Conservation (phyloP, 2,113 vertebrate genomes). For the Sclerurus mexicanus region DNA sequence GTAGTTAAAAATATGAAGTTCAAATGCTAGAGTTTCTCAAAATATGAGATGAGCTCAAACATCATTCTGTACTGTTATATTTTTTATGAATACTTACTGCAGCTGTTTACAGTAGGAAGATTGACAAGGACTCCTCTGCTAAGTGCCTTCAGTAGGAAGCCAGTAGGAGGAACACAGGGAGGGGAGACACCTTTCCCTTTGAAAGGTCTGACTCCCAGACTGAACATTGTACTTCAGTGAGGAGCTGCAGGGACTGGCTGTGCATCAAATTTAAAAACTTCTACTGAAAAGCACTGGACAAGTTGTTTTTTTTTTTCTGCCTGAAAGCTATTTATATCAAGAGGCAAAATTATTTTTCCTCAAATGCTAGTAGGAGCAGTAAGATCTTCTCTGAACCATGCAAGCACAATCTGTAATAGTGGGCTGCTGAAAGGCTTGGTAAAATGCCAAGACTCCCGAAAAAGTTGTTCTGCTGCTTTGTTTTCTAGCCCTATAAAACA, state of each 20-base stretch:
- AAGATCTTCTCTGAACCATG: background rate
- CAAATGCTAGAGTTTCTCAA: background rate
- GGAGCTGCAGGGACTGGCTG: background rate
- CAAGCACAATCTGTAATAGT: background rate
- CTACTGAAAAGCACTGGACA: background rate
- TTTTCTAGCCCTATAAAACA: background rate
- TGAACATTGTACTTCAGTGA: background rate
- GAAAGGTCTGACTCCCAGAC: background rate
- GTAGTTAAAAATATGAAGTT: background rate
- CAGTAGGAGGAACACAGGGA: background rate
- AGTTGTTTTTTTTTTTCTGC: background rate
- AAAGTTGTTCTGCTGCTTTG: background rate
- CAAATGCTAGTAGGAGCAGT: background rate
- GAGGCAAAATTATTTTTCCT: background rate
- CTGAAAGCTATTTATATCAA: background rate
- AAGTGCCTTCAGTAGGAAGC: background rate
- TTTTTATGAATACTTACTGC: background rate
- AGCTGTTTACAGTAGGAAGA: background rate
- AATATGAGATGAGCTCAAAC: background rate
- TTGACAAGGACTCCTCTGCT: background rate
- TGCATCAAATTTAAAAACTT: background rate
- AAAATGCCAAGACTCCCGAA: background rate
- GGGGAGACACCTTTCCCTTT: background rate
- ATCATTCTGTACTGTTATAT: background rate
- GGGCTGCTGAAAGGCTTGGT: fast-evolving